A percentile compares a stretch with the other conserved stretches of the same genome.
Evolutionary conservation across 2,888 invertebrate genomes (phyloP).

Genomic region (Aphodius sticticus): DNA sequence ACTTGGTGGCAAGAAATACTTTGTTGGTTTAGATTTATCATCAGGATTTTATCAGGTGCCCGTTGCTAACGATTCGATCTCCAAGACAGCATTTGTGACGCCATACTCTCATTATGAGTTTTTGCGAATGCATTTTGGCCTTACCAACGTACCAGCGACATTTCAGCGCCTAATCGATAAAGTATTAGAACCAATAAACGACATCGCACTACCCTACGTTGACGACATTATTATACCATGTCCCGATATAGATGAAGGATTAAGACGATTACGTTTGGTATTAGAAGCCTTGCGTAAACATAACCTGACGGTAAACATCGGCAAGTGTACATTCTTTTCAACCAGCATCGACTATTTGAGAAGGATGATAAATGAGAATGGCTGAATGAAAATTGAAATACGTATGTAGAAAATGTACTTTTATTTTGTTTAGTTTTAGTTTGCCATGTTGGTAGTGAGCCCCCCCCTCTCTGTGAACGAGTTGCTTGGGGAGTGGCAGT

Average conservation of each 20-base stretch:
- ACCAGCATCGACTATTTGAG: no score
- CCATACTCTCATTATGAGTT: slow-evolving; percentile 28
- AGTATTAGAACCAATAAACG: slow-evolving; percentile 16
- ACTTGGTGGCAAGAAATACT: slow-evolving; percentile 45
- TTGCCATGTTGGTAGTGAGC: no score
- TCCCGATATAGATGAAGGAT: slow-evolving; percentile 34
- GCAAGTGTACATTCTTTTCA: no score
- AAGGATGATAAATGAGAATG: no score
- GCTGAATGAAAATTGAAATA: no score
- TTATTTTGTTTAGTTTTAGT: no score
- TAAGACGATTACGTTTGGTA: slow-evolving; percentile 36
- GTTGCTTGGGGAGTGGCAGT: no score
- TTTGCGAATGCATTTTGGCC: slow-evolving; percentile 25
- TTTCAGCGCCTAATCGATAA: slow-evolving; percentile 25
- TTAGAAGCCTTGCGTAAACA: slow-evolving; percentile 31
- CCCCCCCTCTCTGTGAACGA: no score
- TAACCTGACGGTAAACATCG: slow-evolving; percentile 33
- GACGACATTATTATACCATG: slow-evolving; percentile 42
- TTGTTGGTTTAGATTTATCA: slow-evolving; percentile 47
- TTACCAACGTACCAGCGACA: slow-evolving; percentile 15
- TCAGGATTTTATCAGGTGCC: slow-evolving; percentile 32
- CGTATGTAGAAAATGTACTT: no score
- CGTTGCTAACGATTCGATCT: slow-evolving; percentile 27
- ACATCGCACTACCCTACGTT: not conserved
- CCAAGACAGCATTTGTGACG: slow-evolving; percentile 27